Base-by-base conservation (phyloP, 2,797 vertebrate species). In the Acanthurus lineatus region DNA sequence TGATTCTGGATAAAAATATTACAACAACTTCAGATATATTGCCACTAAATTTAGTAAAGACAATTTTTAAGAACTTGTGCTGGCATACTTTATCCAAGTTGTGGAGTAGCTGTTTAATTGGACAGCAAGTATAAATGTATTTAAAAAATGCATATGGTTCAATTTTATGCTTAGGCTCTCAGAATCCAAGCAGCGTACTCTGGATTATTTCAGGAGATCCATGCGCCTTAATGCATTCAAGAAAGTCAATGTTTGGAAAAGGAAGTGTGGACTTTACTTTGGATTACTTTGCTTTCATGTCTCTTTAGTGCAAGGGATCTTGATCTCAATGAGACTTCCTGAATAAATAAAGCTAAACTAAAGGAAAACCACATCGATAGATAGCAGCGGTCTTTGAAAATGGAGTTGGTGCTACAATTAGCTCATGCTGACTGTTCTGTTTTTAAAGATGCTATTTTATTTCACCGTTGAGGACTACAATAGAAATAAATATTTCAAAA, bases 291-390 rank as follows among this genome's bases (percentile, higher is more conserved):
- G 49, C 75, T 65, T 67, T 68, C 15, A 48, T 32, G 49, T 76
- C 63, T 62, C 17, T 12, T 58, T 45, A 52, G 10, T 5, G n/a
- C 16, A 67, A 52, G 6, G 76, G 47, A 75, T 68, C 61, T 73
- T 42, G 63, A 75, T 74, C 71, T 70, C 52, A 40, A n/a, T 1
- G 68, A 85, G 69, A 79, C 64, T 73, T 83, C 76, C 76, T 75
- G 77, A 69, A 73, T 69, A 77, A 76, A 59, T 38, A 73, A 69
- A 85, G 42, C 61, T 35, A 16, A 51, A 53, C 54, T 0, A 17
- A 78, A 60, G 65, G 47, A 58, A 82, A 78, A 64, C 67, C 65
- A 81, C 77, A 82, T 74, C 62, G 74, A 81, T 65, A 59, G n/a
- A 22, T 5, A 0, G 40, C 49, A n/a, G 67, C 1, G 40, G 62